Percentiles rank a stretch among this genome's conserved stretches.
Conservation (phyloP, 2,888 invertebrate species). For the Hololepta plana region DNA sequence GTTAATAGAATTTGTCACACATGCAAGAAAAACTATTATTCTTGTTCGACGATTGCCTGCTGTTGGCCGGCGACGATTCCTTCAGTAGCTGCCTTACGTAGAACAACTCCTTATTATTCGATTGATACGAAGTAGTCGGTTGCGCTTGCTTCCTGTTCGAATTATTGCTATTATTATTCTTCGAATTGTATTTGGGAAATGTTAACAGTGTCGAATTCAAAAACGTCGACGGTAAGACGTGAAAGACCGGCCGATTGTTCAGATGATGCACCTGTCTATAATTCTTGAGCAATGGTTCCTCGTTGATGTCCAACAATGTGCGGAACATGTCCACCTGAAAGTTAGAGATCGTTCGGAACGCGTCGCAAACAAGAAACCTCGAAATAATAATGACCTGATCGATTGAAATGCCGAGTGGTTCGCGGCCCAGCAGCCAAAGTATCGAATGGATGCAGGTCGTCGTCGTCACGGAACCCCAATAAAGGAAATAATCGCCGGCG, state of each 20-base stretch:
- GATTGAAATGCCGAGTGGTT: slow-evolving; percentile 34
- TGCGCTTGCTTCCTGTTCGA: no score
- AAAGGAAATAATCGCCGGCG: slow-evolving; percentile 41
- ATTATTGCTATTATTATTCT: background rate
- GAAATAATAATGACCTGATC: slow-evolving; percentile 38
- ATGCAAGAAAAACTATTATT: no score
- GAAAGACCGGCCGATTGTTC: slow-evolving; percentile 28
- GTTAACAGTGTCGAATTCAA: slow-evolving; percentile 32
- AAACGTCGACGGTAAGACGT: slow-evolving; percentile 33
- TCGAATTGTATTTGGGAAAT: slow-evolving; percentile 2
- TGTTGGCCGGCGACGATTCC: no score
- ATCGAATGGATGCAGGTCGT: slow-evolving; percentile 28
- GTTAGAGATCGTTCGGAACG: background rate
- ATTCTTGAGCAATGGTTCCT: slow-evolving; percentile 32
- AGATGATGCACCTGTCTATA: slow-evolving; percentile 31
- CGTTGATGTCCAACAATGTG: slow-evolving; percentile 27
- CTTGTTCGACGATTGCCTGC: no score
- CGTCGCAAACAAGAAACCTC: slow-evolving; percentile 1
- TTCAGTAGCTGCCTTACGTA: no score
- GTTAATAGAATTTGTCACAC: no score
- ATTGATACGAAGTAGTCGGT: no score
- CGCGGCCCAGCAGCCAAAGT: slow-evolving; percentile 43
- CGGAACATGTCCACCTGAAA: slow-evolving; percentile 37
- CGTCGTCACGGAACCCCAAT: slow-evolving; percentile 38
- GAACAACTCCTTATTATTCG: no score